Conservation (phyloP, 2,797 vertebrate species). For the Lutjanus argentimaculatus region DNA sequence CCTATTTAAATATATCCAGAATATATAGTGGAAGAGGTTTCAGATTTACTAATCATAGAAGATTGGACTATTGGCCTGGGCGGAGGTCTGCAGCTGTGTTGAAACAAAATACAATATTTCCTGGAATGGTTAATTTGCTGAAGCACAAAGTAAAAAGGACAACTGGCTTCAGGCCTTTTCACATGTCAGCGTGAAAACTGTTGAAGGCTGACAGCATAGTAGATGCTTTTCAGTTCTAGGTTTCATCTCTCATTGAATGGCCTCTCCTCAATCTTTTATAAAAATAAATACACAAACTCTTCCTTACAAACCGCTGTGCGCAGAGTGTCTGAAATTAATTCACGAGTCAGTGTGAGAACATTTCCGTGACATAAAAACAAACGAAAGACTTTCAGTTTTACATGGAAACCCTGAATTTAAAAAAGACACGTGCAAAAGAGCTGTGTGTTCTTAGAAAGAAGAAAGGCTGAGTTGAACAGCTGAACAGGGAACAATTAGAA, state of each 20-base stretch:
- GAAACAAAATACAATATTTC: constrained; percentile 19
- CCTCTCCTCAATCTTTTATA: constrained; percentile 12
- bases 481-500: too few species aligned
- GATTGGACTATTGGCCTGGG: too few species aligned
- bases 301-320: neutral
- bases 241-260: constrained; percentile 11
- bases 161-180: constrained; percentile 48
- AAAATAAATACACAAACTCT: neutral
- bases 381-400: neutral
- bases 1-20: too few species aligned
- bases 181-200: constrained; percentile 48
- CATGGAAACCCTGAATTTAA: neutral
- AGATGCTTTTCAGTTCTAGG: constrained; percentile 5
- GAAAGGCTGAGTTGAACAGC: too few species aligned
- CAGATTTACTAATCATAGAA: too few species aligned
- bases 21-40: too few species aligned
- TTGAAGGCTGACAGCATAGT: constrained; percentile 15
- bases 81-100: neutral
- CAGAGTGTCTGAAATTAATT: neutral
- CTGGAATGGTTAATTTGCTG: constrained; percentile 18
- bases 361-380: neutral
- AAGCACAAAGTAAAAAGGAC: constrained; percentile 21
- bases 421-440: neutral
- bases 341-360: neutral
- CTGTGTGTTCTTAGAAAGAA: neutral